A percentile compares a stretch with the other conserved stretches of the same genome.
These are phyloP conservation scores for Araneus ventricosus DNA, from an alignment of 1,140 invertebrate genomes.

Conservation along the genomic window DNA sequence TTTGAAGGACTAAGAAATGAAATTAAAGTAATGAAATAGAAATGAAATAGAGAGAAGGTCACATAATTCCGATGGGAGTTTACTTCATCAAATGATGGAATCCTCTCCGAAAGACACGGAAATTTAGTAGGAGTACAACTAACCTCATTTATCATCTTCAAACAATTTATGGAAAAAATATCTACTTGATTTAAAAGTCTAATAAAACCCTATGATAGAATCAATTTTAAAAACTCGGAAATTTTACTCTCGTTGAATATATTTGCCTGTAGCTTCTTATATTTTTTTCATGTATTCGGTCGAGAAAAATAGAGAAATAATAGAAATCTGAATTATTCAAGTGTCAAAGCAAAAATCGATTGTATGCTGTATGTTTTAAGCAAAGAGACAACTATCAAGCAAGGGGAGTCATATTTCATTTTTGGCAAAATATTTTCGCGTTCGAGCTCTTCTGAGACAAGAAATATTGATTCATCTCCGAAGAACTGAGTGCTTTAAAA, in stretches of 20 bases:
- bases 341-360: constrained; percentile 57
- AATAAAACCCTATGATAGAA: constrained; percentile 31
- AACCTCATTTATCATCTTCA: constrained; percentile 60
- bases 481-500: constrained; percentile 21
- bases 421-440: constrained; percentile 46
- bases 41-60: neutral
- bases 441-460: neutral
- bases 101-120: neutral
- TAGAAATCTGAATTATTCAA: constrained; percentile 60
- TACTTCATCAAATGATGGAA: neutral
- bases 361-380: constrained; percentile 19
- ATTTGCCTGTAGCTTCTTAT: neutral
- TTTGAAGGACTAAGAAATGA: constrained; percentile 4
- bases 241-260: constrained; percentile 1
- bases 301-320: constrained; percentile 21
- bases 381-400: constrained; percentile 39
- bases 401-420: constrained; percentile 45
- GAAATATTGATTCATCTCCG: constrained; percentile 43
- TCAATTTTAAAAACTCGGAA: constrained; percentile 48
- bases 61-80: neutral
- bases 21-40: constrained; percentile 42
- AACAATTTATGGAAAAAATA: constrained; percentile 41
- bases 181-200: constrained; percentile 51
- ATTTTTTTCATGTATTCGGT: neutral
- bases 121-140: constrained; percentile 27